phyloP scores from a whole-genome alignment of 1,140 invertebrate species.

The Delia radicum region DNA sequence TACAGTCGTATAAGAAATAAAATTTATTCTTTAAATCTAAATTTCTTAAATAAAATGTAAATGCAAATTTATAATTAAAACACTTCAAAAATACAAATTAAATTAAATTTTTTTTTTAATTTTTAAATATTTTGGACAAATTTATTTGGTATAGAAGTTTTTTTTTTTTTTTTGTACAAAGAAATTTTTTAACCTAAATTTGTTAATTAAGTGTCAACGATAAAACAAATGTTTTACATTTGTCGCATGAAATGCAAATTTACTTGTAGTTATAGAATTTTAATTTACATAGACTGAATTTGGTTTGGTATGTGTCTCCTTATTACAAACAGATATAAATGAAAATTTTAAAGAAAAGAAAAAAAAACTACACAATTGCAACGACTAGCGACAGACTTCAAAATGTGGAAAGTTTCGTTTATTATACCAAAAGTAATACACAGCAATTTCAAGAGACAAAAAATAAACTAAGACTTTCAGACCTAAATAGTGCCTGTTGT shows the following conservation, averaged over 20 bases:
- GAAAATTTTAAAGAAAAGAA: background rate
- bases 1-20: background rate
- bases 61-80: too few relatives aligned
- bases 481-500: too few relatives aligned
- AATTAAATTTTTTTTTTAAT: background rate
- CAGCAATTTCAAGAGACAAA: too few relatives aligned
- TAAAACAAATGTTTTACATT: constrained; percentile 5
- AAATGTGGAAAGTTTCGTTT: too few relatives aligned
- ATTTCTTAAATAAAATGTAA: background rate
- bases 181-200: background rate
- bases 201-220: constrained; percentile 1
- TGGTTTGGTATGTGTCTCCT: background rate
- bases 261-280: background rate
- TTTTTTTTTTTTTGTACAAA: background rate
- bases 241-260: background rate
- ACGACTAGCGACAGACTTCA: too few relatives aligned
- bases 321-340: background rate
- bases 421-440: too few relatives aligned
- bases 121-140: background rate
- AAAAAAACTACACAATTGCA: background rate
- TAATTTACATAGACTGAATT: background rate
- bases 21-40: background rate
- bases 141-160: too few relatives aligned
- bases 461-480: too few relatives aligned
- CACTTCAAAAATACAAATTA: background rate